phyloP scores from a whole-genome alignment of 2,113 vertebrate genomes.

The Planiliza haematocheilus region DNA sequence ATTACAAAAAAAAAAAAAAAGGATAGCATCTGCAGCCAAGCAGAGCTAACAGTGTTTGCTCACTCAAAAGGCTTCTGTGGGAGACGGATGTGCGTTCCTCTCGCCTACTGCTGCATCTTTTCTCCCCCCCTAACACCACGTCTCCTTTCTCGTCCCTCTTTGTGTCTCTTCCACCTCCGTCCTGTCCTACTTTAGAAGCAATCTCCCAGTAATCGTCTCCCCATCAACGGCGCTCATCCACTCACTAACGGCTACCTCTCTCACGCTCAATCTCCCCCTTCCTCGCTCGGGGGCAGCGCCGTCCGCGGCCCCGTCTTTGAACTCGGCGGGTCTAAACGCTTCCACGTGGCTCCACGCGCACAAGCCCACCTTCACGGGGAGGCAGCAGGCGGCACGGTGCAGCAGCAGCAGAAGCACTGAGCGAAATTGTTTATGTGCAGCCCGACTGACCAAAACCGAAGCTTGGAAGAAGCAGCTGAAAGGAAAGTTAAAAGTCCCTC shows the following conservation, averaged over 20 bases:
- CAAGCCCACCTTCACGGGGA: constrained; percentile 35
- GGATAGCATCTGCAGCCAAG: constrained; percentile 47
- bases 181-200: constrained; percentile 26
- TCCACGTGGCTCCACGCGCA: constrained; percentile 64
- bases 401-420: too few species aligned
- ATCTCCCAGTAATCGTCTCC: constrained; percentile 35
- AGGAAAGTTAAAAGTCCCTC: constrained; percentile 49
- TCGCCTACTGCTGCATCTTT: constrained; percentile 15
- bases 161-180: constrained; percentile 19
- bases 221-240: constrained; percentile 24
- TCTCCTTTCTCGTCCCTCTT: constrained; percentile 37
- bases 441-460: too few species aligned
- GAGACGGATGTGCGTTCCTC: constrained; percentile 62
- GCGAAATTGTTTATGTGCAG: too few species aligned
- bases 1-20: constrained; percentile 20
- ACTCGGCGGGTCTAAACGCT: constrained; percentile 50
- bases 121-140: constrained; percentile 19
- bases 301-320: constrained; percentile 60
- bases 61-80: constrained; percentile 63
- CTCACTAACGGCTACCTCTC: constrained; percentile 28
- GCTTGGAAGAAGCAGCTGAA: constrained; percentile 7
- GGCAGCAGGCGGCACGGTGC: too few species aligned
- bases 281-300: constrained; percentile 36
- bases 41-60: constrained; percentile 44
- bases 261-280: constrained; percentile 20